These are phyloP conservation scores for Phthorimaea operculella DNA, from an alignment of 1,140 invertebrate genomes.

Conservation along the genomic window DNA sequence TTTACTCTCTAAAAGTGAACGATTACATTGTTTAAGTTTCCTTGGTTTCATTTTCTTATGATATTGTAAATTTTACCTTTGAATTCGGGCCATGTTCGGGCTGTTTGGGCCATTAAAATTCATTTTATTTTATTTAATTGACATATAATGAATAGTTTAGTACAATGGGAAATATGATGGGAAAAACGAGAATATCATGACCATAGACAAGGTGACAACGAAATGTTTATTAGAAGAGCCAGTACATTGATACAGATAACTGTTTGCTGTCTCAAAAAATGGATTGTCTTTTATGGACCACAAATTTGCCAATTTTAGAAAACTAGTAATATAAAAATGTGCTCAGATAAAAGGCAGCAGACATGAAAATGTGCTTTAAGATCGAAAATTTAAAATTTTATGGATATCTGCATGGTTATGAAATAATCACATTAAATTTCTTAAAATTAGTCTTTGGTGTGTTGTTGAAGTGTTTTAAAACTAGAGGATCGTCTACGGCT, in stretches of 20 bases:
- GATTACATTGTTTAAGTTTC: too few relatives aligned
- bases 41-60: too few relatives aligned
- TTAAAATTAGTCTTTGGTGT: slow-evolving; percentile 24
- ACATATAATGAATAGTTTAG: too few relatives aligned
- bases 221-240: neutral
- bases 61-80: too few relatives aligned
- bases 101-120: too few relatives aligned
- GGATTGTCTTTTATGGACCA: slow-evolving; percentile 42
- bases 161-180: too few relatives aligned
- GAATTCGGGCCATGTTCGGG: too few relatives aligned
- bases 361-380: slow-evolving; percentile 12
- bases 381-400: slow-evolving; percentile 6
- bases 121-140: too few relatives aligned
- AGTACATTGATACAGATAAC: slow-evolving; percentile 19
- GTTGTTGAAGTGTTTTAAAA: slow-evolving; percentile 19
- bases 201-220: neutral
- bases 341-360: slow-evolving; percentile 28
- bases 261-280: slow-evolving; percentile 22
- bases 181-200: neutral
- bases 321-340: slow-evolving; percentile 26
- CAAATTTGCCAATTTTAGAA: slow-evolving; percentile 45
- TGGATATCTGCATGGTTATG: slow-evolving; percentile 11
- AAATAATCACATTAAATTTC: slow-evolving; percentile 17
- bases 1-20: too few relatives aligned
- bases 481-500: slow-evolving; percentile 29